Conservation (phyloP, 1,140 invertebrate species). For the Rhynchophorus ferrugineus region DNA sequence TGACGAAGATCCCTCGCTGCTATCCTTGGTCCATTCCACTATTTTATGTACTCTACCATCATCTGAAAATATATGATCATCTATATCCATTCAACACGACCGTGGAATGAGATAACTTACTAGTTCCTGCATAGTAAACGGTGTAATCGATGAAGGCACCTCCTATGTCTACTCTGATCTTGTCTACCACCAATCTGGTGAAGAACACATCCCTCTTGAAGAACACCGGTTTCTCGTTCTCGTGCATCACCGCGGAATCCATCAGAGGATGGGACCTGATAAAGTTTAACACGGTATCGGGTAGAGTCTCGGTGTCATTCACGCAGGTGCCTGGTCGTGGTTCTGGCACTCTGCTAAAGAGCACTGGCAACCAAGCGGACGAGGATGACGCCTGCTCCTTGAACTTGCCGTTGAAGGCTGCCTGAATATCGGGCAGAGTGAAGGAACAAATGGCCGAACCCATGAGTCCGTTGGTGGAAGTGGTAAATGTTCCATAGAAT, state of each 20-base stretch:
- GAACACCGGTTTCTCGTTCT: slow-evolving; percentile 71
- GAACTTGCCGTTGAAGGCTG: slow-evolving; percentile 80
- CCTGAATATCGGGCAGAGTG: slow-evolving; percentile 72
- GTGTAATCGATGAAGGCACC: slow-evolving; percentile 60
- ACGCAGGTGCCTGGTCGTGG: slow-evolving; percentile 78
- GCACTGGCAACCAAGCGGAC: slow-evolving; percentile 63
- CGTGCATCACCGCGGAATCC: slow-evolving; percentile 78
- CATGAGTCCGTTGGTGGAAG: slow-evolving; percentile 76
- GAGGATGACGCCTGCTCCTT: slow-evolving; percentile 76
- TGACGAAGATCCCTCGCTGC: slow-evolving; percentile 54
- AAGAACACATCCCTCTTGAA: slow-evolving; percentile 73
- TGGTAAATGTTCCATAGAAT: slow-evolving; percentile 87
- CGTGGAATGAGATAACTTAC: slow-evolving; percentile 42
- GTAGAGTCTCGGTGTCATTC: slow-evolving; percentile 71
- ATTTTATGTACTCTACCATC: slow-evolving; percentile 73
- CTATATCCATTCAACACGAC: no score
- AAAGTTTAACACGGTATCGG: slow-evolving; percentile 80
- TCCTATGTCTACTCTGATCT: slow-evolving; percentile 55
- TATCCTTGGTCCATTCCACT: slow-evolving; percentile 59
- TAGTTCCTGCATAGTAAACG: slow-evolving; percentile 72
- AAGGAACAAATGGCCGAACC: slow-evolving; percentile 87
- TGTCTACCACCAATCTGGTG: slow-evolving; percentile 70
- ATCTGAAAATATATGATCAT: slow-evolving; percentile 46
- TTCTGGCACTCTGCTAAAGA: slow-evolving; percentile 64
- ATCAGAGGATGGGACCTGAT: slow-evolving; percentile 85